Conservation (phyloP, 2,113 vertebrate genomes). For the Ochotona curzoniae region DNA sequence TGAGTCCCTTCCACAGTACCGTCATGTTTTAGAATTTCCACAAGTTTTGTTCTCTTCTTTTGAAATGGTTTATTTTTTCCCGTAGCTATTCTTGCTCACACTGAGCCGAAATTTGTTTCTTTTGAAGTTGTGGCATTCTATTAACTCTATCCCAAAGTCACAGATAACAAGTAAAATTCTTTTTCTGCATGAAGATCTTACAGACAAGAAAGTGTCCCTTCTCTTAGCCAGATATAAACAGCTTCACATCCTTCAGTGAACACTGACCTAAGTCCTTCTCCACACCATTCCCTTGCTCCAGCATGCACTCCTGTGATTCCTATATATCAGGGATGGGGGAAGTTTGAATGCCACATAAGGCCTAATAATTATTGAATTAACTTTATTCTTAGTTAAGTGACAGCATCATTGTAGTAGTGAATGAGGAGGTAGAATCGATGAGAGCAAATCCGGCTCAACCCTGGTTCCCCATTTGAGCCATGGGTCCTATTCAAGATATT, state of each 20-base stretch:
- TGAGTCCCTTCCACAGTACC: not conserved
- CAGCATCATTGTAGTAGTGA: not conserved
- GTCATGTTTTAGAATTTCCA: not conserved
- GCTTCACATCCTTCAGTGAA: not conserved
- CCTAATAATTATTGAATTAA: not conserved
- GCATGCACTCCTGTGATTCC: not conserved
- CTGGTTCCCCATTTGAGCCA: not conserved
- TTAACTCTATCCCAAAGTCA: not conserved
- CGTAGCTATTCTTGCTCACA: not conserved
- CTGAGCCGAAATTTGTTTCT: not conserved
- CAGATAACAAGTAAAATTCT: not conserved
- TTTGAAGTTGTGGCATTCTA: not conserved
- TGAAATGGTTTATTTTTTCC: conserved; percentile 12
- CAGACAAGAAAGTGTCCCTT: not conserved
- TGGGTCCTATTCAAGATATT: not conserved
- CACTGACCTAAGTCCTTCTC: not conserved
- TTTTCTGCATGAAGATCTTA: not conserved
- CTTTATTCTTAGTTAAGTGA: not conserved
- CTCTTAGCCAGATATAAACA: not conserved
- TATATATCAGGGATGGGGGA: not conserved
- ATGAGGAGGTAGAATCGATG: not conserved
- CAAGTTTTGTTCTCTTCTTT: not conserved
- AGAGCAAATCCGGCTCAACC: not conserved
- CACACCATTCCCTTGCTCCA: not conserved
- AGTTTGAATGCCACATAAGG: not conserved